Evolutionary conservation across 1,140 invertebrate genomes (phyloP), one percentile per base, ranked within the genome.

Genomic region (Neelides sp.): DNA sequence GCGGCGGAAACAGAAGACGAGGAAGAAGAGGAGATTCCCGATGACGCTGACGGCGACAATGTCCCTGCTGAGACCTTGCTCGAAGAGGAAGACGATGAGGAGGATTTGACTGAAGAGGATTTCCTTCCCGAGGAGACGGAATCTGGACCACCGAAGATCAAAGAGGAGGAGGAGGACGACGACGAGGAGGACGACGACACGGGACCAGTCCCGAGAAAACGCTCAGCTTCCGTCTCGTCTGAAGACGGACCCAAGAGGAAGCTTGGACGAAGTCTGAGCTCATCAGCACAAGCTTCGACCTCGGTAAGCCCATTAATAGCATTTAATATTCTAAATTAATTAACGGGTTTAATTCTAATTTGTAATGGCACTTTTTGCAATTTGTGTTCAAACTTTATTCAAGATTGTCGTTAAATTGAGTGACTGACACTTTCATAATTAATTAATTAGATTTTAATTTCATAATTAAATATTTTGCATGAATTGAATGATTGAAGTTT

Each of bases 241-340:
- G 58, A 57, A 20, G 55, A 59, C 24, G 58, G 42, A 1, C 58
- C 58, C 7, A 47, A 44, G 40, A 26, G 50, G 26, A 59, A 59
- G 37, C 15, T 45, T 22, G 54, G 28, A 5, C 47, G 54, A 34
- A 59, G 48, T 50, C 40, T 48, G n/a, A 50, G 36, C 44, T 40
- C 32, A n/a, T 36, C 45, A 4, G 53, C 40, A 49, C n/a, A n/a
- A n/a, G n/a, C n/a, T n/a, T n/a, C n/a, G 40, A n/a, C 15, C 26
- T 17, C 13, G 27, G 43, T 7, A 12, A 23, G 13, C 3, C 5
- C 15, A 34, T n/a, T n/a, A n/a, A n/a, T n/a, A n/a, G n/a, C n/a
- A 46, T 30, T 15, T 8, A 41, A 2, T 2, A 17, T 45, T 22
- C n/a, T 28, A 34, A 4, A 52, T 24, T 45, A 23, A 4, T 37